Conservation (phyloP, 2,113 vertebrate genomes). For the Hippocampus abdominalis region DNA sequence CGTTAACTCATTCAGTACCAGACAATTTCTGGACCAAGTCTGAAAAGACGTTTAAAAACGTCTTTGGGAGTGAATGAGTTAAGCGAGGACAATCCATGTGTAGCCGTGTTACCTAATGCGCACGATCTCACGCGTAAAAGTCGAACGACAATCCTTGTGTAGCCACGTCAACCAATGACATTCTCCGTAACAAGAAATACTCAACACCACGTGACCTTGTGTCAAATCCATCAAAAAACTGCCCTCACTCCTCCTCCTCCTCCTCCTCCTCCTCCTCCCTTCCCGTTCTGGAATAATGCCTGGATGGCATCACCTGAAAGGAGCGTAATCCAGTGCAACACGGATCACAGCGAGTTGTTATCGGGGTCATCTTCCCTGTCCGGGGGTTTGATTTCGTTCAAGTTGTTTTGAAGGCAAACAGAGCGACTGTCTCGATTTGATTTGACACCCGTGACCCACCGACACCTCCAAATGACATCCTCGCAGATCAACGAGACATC, state of each 20-base stretch:
- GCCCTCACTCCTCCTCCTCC: neutral
- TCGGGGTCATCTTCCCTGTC: neutral
- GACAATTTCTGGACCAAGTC: too few relatives aligned
- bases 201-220: neutral
- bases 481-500: neutral
- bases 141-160: neutral
- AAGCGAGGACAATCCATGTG: neutral
- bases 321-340: constrained; percentile 1
- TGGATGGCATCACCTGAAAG: constrained; percentile 1
- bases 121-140: too few relatives aligned
- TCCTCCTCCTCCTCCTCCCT: neutral
- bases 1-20: too few relatives aligned
- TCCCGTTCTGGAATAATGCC: constrained; percentile 1
- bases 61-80: too few relatives aligned
- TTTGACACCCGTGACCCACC: neutral
- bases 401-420: neutral
- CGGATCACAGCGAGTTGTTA: constrained; percentile 3
- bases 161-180: neutral
- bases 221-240: constrained; percentile 1
- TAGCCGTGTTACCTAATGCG: neutral
- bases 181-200: neutral
- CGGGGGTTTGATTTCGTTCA: neutral
- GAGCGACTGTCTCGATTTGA: neutral
- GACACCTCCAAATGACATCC: neutral
- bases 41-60: too few relatives aligned